Evolutionary conservation across 2,888 invertebrate species (phyloP).

Genomic region (Drosophila recens): DNA sequence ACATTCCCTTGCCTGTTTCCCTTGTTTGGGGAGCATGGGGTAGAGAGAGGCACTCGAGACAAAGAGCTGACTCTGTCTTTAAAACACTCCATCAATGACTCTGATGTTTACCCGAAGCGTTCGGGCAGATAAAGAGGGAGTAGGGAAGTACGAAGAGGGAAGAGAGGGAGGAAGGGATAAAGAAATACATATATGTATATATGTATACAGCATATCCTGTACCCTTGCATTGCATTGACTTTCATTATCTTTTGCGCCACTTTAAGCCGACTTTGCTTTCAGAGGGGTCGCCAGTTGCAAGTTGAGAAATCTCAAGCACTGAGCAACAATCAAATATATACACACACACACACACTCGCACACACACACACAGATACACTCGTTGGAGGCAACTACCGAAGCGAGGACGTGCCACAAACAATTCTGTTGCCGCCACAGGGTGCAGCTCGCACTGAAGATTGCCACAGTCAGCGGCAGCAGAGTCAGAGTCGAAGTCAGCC

Average conservation of each 20-base stretch:
- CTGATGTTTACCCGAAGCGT: constrained; percentile 9
- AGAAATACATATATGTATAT: constrained; percentile 18
- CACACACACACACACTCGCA: constrained; percentile 7
- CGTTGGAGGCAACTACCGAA: constrained; percentile 52
- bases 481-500: constrained; percentile 51
- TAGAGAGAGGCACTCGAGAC: constrained; percentile 35
- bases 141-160: background rate
- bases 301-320: constrained; percentile 48
- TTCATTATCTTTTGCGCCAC: constrained; percentile 79
- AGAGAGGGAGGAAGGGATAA: constrained; percentile 7
- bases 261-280: constrained; percentile 50
- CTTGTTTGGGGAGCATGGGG: constrained; percentile 18
- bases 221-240: constrained; percentile 78
- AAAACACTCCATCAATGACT: constrained; percentile 14
- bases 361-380: constrained; percentile 1
- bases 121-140: constrained; percentile 6
- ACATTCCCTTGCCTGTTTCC: constrained; percentile 7
- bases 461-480: constrained; percentile 25
- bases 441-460: constrained; percentile 56
- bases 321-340: constrained; percentile 45
- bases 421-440: constrained; percentile 77
- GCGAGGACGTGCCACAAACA: constrained; percentile 76
- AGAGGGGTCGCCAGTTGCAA: constrained; percentile 8
- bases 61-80: constrained; percentile 61
- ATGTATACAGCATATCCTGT: constrained; percentile 67